These are phyloP conservation scores for Meteorus sp. DNA, from an alignment of 1,140 invertebrate genomes.

Conservation along the genomic window DNA sequence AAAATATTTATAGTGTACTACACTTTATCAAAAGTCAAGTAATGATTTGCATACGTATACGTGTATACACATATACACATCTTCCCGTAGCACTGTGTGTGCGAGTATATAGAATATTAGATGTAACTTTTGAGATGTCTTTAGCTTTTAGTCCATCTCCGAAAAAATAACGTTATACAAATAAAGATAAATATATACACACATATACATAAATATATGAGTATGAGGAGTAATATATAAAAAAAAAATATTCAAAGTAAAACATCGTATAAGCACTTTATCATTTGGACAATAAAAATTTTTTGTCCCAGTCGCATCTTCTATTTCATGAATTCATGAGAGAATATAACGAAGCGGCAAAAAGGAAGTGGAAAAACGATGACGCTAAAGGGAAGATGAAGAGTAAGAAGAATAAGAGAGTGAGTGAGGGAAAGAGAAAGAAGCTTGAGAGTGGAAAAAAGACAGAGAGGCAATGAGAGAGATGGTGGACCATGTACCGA, in stretches of 20 bases:
- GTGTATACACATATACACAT: too few species aligned
- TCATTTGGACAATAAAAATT: neutral
- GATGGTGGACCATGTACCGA: slow-evolving; percentile 18
- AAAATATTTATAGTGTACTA: neutral
- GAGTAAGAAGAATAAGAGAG: slow-evolving; percentile 8
- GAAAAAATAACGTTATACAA: too few species aligned
- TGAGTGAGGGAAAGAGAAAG: slow-evolving; percentile 2
- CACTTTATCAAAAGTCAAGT: neutral
- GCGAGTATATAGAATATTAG: too few species aligned
- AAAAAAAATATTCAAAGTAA: slow-evolving; percentile 2
- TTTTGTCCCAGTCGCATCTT: too few species aligned
- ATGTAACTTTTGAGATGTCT: too few species aligned
- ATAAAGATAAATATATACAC: too few species aligned
- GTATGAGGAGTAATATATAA: too few species aligned
- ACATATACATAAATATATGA: too few species aligned
- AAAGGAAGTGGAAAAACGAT: neutral
- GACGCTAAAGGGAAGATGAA: neutral
- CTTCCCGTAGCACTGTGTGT: too few species aligned
- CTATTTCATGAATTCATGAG: slow-evolving; percentile 15
- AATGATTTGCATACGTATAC: neutral
- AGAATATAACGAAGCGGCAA: slow-evolving; percentile 22
- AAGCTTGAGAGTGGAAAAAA: too few species aligned
- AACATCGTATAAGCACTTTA: neutral
- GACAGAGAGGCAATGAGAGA: slow-evolving; percentile 1
- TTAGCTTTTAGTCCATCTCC: too few species aligned